Conservation (phyloP, 2,797 vertebrate species). For the Anniella stebbinsi region DNA sequence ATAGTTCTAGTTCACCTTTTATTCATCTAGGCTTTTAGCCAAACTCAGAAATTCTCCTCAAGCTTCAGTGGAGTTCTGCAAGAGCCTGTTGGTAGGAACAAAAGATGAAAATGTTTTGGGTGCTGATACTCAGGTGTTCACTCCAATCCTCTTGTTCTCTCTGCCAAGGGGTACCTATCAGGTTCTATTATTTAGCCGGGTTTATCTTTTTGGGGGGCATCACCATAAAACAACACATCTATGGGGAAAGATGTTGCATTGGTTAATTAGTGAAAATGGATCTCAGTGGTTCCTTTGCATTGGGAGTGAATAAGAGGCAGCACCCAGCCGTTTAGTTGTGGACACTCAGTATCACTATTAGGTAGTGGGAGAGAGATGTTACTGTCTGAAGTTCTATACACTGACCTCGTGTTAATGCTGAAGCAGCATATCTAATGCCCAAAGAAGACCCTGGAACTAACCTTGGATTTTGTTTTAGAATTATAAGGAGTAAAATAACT, state of each 20-base stretch:
- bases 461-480: neutral
- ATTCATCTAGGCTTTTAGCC: neutral
- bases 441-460: neutral
- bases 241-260: neutral
- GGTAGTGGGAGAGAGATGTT: neutral
- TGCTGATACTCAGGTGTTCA: neutral
- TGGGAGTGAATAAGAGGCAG: neutral
- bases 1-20: neutral
- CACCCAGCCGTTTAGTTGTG: neutral
- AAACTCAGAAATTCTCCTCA: neutral
- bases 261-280: neutral
- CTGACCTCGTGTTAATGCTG: neutral
- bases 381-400: neutral
- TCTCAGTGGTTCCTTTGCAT: neutral
- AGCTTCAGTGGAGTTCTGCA: conserved; percentile 1
- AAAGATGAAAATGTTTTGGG: neutral
- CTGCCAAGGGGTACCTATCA: neutral
- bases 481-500: neutral
- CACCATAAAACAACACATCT: neutral
- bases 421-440: neutral
- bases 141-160: neutral
- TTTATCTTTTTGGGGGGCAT: neutral
- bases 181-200: neutral
- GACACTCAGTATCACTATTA: neutral
- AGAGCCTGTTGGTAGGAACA: neutral